Percentiles rank a stretch among this genome's conserved stretches.
These are phyloP conservation scores for Actinernus sp. DNA, from an alignment of 92 coral and sea anemone species.

Conservation along the genomic window DNA sequence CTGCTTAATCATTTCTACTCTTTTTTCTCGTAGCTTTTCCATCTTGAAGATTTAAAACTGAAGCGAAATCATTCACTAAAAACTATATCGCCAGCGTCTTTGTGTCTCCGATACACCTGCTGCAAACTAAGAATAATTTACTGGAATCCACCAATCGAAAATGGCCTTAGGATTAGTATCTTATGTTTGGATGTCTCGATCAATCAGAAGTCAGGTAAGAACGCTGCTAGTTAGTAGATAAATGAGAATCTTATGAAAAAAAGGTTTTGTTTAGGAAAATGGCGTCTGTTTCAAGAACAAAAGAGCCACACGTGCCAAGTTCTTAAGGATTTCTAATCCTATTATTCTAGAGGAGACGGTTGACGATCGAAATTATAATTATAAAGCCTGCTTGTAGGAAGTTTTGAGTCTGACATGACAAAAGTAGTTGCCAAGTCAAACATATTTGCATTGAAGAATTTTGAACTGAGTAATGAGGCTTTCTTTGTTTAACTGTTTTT, in stretches of 20 bases:
- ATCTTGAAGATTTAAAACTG: constrained; percentile 21
- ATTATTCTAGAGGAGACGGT: too few relatives aligned
- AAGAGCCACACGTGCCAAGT: constrained; percentile 9
- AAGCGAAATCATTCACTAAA: background rate
- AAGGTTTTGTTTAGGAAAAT: constrained; percentile 23
- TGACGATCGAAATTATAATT: too few relatives aligned
- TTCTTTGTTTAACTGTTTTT: too few relatives aligned
- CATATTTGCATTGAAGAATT: too few relatives aligned
- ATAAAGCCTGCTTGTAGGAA: too few relatives aligned
- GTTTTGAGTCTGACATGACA: too few relatives aligned
- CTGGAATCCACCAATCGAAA: constrained; percentile 19
- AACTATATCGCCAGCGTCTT: constrained; percentile 1
- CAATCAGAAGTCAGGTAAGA: constrained; percentile 31
- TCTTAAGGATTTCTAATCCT: too few relatives aligned
- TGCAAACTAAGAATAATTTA: constrained; percentile 14
- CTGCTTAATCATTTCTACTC: constrained; percentile 45
- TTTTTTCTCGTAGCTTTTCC: constrained; percentile 75
- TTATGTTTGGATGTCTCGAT: background rate
- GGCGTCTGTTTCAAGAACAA: constrained; percentile 14
- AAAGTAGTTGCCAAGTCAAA: too few relatives aligned
- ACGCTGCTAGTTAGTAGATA: background rate
- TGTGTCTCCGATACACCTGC: constrained; percentile 45
- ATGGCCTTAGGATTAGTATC: background rate
- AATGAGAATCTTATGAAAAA: too few relatives aligned
- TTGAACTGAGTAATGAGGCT: too few relatives aligned